Base-by-base conservation (phyloP, 1,140 invertebrate genomes). In the Dufourea novaeangliae region DNA sequence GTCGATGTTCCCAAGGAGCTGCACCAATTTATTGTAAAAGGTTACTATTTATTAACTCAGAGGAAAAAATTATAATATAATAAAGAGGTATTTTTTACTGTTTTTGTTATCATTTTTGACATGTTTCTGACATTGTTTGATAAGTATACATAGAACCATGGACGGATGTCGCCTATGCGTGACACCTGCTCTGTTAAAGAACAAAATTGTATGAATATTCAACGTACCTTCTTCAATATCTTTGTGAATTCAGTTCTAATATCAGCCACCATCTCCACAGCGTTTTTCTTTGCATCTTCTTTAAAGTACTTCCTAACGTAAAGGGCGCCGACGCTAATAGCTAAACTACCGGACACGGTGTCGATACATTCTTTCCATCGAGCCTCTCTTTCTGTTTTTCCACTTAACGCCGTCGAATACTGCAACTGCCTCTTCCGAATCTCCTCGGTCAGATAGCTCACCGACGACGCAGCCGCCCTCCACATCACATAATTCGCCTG, bases 361-460 rank as follows among this genome's bases (percentile, higher is more conserved):
- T 96, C 95, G 14, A 96, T 94, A 84, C 97, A 97, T 84, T 97
- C 96, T 92, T 97, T 97, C 97, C 97, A 98, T n/a, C 97, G 93
- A 2, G 96, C 94, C 86, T 96, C 95, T 37, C 95, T 88, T 81
- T 96, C 95, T 0, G 94, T 95, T 81, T 95, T 95, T 0, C 97
- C 97, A 27, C 95, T 96, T 0, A 97, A 88, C 1, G 94, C 95
- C 0, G 95, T 96, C 20, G 94, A 94, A 88, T 96, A 97, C 44
- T 95, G 93, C 41, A 97, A 92, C 85, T 96, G 96, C 4, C 95
- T 91, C 56, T 95, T 94, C 1, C 96, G 92, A 68, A 97, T 94
- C 20, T 94, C 93, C 63, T 97, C 95, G 1, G 94, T 96, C 44
- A 98, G 91, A 88, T 97, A 97, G 10, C 94, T 95, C 4, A 97